These are phyloP conservation scores for Brachirus orientalis DNA, from an alignment of 2,113 vertebrate species.

Conservation along the genomic window DNA sequence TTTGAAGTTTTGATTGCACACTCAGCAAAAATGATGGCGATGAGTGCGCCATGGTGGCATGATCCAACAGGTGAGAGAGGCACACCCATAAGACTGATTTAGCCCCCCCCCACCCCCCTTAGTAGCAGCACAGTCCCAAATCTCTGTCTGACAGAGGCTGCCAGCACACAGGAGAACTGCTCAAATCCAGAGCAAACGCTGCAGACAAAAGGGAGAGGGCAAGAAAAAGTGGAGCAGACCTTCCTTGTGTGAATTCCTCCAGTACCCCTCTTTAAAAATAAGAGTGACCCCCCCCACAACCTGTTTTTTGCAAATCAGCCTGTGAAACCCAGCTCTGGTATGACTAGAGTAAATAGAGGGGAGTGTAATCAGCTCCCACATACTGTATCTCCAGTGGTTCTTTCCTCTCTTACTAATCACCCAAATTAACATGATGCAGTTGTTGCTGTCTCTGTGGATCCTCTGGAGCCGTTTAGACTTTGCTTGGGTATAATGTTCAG, in stretches of 20 bases:
- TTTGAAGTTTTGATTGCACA: slow-evolving; percentile 6
- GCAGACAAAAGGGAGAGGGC: slow-evolving; percentile 62
- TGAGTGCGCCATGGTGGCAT: slow-evolving; percentile 46
- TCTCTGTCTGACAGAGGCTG: slow-evolving; percentile 32
- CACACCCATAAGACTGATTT: slow-evolving; percentile 56
- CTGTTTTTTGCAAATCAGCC: slow-evolving; percentile 50
- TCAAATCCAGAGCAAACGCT: slow-evolving; percentile 70
- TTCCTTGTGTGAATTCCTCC: slow-evolving; percentile 49
- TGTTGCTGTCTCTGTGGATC: slow-evolving; percentile 21
- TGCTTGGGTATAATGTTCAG: neutral
- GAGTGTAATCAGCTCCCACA: slow-evolving; percentile 15
- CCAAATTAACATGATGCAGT: slow-evolving; percentile 6
- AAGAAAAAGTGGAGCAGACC: slow-evolving; percentile 63
- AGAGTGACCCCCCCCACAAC: slow-evolving; percentile 46
- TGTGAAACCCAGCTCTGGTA: slow-evolving; percentile 32
- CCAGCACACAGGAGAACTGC: slow-evolving; percentile 54
- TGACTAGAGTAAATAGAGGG: slow-evolving; percentile 43
- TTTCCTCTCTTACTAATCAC: slow-evolving; percentile 5
- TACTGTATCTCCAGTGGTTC: slow-evolving; percentile 10
- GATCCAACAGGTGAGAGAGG: slow-evolving; percentile 68
- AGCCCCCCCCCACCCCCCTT: slow-evolving; percentile 17
- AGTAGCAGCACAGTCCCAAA: slow-evolving; percentile 43
- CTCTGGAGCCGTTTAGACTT: too few species aligned
- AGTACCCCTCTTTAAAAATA: slow-evolving; percentile 43
- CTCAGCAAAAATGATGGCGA: slow-evolving; percentile 22